Evolutionary conservation across 1,140 invertebrate genomes (phyloP).

Genomic region (Whitmania pigra): DNA sequence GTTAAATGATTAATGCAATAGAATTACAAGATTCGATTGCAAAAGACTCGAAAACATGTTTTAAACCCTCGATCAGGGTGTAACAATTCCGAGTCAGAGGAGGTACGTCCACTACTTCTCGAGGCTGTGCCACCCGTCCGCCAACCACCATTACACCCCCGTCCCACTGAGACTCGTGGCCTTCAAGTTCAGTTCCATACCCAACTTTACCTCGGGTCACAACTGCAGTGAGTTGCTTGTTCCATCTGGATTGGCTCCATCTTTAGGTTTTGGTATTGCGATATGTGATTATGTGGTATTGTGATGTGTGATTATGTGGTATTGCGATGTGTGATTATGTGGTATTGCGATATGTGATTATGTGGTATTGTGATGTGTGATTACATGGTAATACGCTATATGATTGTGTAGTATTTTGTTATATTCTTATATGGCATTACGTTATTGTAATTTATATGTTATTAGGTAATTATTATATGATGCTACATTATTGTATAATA

Average conservation of each 20-base stretch:
- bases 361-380: neutral
- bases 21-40: no score
- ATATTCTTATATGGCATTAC: no score
- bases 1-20: no score
- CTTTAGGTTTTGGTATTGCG: neutral
- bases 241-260: no score
- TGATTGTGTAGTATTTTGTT: no score
- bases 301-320: neutral
- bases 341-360: neutral
- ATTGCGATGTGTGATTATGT: neutral
- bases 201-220: slow-evolving; percentile 55
- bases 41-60: no score
- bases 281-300: neutral
- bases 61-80: slow-evolving; percentile 51
- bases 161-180: slow-evolving; percentile 58
- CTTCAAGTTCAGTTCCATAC: slow-evolving; percentile 61
- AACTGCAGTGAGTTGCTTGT: slow-evolving; percentile 7
- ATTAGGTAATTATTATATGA: no score
- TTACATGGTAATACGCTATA: neutral
- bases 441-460: no score
- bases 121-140: slow-evolving; percentile 48
- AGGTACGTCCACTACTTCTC: slow-evolving; percentile 89
- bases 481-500: no score
- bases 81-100: slow-evolving; percentile 94
- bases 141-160: slow-evolving; percentile 50